Conservation (phyloP, 2,888 invertebrate genomes). For the Notodonta dromedarius region DNA sequence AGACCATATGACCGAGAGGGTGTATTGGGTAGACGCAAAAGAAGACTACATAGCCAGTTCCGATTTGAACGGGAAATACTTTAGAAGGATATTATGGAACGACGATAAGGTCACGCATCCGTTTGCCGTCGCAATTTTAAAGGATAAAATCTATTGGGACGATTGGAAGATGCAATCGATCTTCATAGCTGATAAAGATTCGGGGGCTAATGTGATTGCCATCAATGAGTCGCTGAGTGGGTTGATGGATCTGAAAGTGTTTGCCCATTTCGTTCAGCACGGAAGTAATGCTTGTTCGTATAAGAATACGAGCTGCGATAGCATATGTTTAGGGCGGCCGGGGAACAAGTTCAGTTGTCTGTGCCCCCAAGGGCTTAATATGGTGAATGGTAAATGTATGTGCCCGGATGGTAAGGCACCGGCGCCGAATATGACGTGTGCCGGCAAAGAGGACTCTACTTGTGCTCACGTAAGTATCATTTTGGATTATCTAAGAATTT, state of each 20-base stretch:
- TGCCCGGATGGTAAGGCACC: conserved; percentile 89
- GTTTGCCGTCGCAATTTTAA: conserved; percentile 93
- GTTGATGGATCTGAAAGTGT: conserved; percentile 93
- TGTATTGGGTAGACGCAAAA: conserved; percentile 95
- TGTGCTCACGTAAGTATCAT: conserved; percentile 79
- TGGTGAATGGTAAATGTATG: conserved; percentile 85
- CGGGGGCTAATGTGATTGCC: conserved; percentile 85
- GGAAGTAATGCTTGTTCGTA: conserved; percentile 89
- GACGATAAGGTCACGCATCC: conserved; percentile 90
- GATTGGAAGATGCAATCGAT: conserved; percentile 93
- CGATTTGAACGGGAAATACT: conserved; percentile 87
- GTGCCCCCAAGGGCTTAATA: conserved; percentile 91
- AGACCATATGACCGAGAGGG: conserved; percentile 90
- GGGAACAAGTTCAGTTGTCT: conserved; percentile 87
- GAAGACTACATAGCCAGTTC: conserved; percentile 92
- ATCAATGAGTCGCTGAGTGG: conserved; percentile 87
- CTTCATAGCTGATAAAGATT: conserved; percentile 91
- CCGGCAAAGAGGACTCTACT: conserved; percentile 80
- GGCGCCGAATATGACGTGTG: conserved; percentile 88
- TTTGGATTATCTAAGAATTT: not conserved
- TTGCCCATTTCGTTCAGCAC: conserved; percentile 89
- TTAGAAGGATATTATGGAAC: conserved; percentile 87
- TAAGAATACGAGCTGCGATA: conserved; percentile 86
- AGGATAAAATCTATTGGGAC: conserved; percentile 95
- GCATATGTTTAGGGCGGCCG: conserved; percentile 92